A percentile compares a stretch with the other conserved stretches of the same genome.
These are phyloP conservation scores for Aphis gossypii DNA, from an alignment of 1,140 invertebrate species.

Conservation along the genomic window DNA sequence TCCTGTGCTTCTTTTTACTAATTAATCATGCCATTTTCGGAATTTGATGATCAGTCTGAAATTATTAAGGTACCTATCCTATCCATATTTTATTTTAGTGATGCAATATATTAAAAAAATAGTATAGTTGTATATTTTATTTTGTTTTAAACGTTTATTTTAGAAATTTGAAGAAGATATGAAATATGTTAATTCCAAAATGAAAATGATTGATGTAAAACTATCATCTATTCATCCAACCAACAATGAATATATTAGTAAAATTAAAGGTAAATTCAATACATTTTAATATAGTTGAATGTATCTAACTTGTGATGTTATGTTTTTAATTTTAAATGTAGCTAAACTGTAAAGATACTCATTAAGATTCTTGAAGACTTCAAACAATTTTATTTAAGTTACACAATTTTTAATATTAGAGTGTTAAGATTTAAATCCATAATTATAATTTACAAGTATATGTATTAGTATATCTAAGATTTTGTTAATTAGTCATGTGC, in stretches of 20 bases:
- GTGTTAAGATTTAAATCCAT: not conserved
- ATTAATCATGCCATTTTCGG: not conserved
- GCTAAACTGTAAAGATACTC: not conserved
- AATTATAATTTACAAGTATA: not conserved
- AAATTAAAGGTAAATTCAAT: conserved; percentile 27
- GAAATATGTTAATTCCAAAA: not conserved
- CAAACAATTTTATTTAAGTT: not conserved
- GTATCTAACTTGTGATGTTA: not conserved
- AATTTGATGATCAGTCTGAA: not conserved
- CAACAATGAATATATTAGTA: not conserved
- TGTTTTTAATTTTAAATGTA: conserved; percentile 1
- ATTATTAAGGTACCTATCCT: not conserved
- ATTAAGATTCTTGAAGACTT: conserved; percentile 7
- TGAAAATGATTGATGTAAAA: not conserved
- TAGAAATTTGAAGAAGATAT: conserved; percentile 18
- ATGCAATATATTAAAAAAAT: not conserved
- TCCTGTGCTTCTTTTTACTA: no score
- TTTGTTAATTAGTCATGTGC: not conserved
- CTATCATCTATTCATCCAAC: not conserved
- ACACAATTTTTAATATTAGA: not conserved
- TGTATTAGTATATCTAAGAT: not conserved
- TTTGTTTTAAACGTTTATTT: conserved; percentile 12
- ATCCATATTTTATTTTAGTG: not conserved
- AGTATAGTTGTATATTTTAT: not conserved
- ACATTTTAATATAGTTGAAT: not conserved